phyloP scores from a whole-genome alignment of 2,113 vertebrate genomes.

The Cynocephalus volans region DNA sequence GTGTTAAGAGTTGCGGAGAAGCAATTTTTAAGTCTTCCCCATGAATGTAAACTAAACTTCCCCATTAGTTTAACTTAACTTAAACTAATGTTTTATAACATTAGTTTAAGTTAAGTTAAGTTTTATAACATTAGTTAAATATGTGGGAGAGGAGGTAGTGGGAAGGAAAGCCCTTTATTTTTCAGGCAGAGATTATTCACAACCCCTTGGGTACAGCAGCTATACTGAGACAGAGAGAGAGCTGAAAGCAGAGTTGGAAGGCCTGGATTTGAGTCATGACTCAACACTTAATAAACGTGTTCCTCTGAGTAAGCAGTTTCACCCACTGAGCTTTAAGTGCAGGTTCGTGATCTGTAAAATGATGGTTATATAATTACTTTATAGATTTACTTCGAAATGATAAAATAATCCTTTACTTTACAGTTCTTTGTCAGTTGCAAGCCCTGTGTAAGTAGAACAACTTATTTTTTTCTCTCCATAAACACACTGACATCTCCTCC shows the following conservation, averaged over 20 bases:
- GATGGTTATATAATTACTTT: neutral
- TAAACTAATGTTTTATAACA: neutral
- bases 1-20: neutral
- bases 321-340: neutral
- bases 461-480: neutral
- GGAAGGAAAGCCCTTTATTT: neutral
- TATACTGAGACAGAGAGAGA: neutral
- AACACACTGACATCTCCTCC: neutral
- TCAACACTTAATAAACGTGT: too few species aligned
- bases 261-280: neutral
- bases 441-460: neutral
- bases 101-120: neutral
- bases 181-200: neutral
- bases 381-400: neutral
- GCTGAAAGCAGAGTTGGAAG: neutral
- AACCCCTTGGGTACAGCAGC: too few species aligned
- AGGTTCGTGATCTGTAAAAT: neutral
- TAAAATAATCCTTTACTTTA: neutral
- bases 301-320: neutral
- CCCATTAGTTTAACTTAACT: too few species aligned
- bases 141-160: neutral
- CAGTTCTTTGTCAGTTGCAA: neutral
- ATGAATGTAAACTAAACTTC: too few species aligned
- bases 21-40: neutral
- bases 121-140: neutral